Evolutionary conservation across 2,888 invertebrate species (phyloP), one percentile per base, ranked within the genome.

Genomic region (Orthosia cruda): DNA sequence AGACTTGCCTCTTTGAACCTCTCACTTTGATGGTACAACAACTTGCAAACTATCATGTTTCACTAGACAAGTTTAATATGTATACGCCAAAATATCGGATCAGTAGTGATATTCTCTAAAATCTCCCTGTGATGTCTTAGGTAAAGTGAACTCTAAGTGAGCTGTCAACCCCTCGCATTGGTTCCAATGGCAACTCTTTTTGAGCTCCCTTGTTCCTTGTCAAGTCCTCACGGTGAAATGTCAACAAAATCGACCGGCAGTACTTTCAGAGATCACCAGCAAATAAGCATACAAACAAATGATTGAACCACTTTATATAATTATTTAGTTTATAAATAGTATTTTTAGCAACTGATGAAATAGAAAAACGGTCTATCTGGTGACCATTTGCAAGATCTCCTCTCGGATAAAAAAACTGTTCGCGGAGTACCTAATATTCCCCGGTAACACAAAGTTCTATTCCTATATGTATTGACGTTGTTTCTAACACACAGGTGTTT

Each of bases 1-100:
- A 58, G 55, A 79, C 63, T 72, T 40, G 69, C 54, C 26, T 69
- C 62, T 70, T 79, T 54, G 73, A 73, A 58, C 67, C 74, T 70
- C 55, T 68, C 61, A 80, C 75, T 71, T 75, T 69, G 50, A 68
- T 57, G 57, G 4, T 18, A 49, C 4, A 26, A 1, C 3, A 54
- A 3, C 40, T 12, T 23, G 11, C 13, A 2, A 16, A 50, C 11
- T 70, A 32, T 23, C 9, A 23, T 40, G 23, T 66, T 47, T 12
- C n/a, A 26, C 5, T 64, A 20, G 47, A 13, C n/a, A 47, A 16
- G 32, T 40, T 40, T 9, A 40, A 40, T 40, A 40, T 11, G 4
- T 15, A n/a, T 40, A n/a, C 2, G n/a, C 9, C n/a, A 59, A 40
- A 40, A 40, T 40, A 40, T 40, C 40, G 9, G 40, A 40, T 40